These are phyloP conservation scores for Lithophane semibrunnea DNA, from an alignment of 2,888 invertebrate genomes.

Conservation along the genomic window DNA sequence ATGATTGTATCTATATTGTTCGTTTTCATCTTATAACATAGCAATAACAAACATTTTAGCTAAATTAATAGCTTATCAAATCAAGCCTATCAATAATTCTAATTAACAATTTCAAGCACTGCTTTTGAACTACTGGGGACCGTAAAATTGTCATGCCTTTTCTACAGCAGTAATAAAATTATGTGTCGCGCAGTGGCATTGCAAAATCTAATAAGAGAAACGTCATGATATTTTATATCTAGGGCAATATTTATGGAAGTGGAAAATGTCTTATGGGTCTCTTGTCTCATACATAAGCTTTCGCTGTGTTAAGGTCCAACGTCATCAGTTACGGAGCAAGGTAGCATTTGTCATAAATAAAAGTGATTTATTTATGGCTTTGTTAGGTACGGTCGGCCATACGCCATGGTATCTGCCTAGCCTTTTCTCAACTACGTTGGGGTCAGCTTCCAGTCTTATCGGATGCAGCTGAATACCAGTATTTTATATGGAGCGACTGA, in stretches of 20 bases:
- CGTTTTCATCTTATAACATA: no score
- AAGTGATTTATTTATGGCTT: neutral
- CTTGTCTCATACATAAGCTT: slow-evolving; percentile 31
- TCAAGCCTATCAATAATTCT: neutral
- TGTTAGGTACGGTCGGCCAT: neutral
- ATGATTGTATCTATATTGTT: neutral
- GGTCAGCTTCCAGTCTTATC: no score
- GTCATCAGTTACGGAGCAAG: slow-evolving; percentile 9
- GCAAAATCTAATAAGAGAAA: slow-evolving; percentile 34
- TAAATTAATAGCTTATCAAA: neutral
- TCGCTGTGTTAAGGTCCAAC: slow-evolving; percentile 24
- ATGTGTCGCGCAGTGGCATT: slow-evolving; percentile 14
- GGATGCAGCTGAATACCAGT: no score
- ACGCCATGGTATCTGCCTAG: no score
- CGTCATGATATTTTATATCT: slow-evolving; percentile 49
- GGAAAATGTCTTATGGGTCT: slow-evolving; percentile 30
- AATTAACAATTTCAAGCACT: neutral
- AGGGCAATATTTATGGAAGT: slow-evolving; percentile 18
- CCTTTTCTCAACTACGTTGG: no score
- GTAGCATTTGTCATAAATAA: neutral
- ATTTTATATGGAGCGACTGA: no score
- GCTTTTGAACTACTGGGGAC: neutral
- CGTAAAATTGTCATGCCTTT: slow-evolving; percentile 7
- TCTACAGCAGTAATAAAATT: slow-evolving; percentile 16
- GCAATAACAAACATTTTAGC: neutral